Evolutionary conservation across 2,888 invertebrate genomes (phyloP), one percentile per base, ranked within the genome.

Genomic region (Ashinkailepas kermadecensis): DNA sequence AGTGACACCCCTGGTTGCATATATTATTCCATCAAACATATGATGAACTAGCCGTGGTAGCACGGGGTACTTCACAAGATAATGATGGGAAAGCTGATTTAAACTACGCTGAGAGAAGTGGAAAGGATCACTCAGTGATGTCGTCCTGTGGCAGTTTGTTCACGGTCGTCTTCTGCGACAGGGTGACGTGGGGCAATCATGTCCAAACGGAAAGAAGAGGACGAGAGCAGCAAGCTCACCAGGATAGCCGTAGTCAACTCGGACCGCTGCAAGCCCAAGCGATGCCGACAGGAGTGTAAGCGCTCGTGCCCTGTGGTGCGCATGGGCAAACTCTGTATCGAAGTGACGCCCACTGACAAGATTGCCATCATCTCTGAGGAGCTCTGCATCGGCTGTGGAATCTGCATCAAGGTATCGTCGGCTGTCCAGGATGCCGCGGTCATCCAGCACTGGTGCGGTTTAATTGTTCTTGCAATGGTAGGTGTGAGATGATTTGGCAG

Each of bases 281-380:
- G 98, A 91, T 99, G 99, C 89, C 92, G 97, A 82, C 98, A 99
- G 88, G 98, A 99, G 87, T 99, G 99, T 89, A 99, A 99, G 88
- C 95, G 96, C 87, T 95, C 96, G 81, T 99, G 99, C 88, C 99
- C 99, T 0, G 99, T 99, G 82, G 98, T 98, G 83, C 92, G 99
- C 85, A 98, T 98, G 96, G 99, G 99, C 87, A 99, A 99, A 89
- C 91, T 99, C 70, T 99, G 99, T 88, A 99, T 99, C 86, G 98
- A 99, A 91, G 99, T 84, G 39, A 84, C 93, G 78, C 94, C 97
- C 18, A 95, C 95, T 86, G 96, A 95, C 86, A 99, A 99, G 89
- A 96, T 99, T 85, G 97, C 99, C 67, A 92, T 93, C 78, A 95
- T 99, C 87, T 99, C 99, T 80, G 99, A 99, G 89, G 97, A 98